Percentiles rank a stretch among this genome's conserved stretches.
Conservation (phyloP, 2,888 invertebrate genomes). For the Acronicta alni region DNA sequence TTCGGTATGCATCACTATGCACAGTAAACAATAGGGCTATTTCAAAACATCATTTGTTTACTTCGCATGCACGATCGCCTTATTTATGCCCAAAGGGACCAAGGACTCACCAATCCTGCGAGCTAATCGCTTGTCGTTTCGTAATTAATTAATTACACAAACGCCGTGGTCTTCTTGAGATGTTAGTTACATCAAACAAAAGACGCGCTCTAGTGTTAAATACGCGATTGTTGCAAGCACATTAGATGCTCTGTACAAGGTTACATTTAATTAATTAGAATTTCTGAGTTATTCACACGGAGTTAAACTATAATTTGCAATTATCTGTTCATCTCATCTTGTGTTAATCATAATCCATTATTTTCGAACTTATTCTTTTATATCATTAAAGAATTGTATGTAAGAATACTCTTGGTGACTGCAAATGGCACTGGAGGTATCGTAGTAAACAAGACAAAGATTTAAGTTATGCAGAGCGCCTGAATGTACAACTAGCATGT, state of each 20-base stretch:
- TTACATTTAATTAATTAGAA: slow-evolving; percentile 69
- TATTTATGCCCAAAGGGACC: slow-evolving; percentile 72
- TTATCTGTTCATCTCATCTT: slow-evolving; percentile 30
- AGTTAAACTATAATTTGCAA: slow-evolving; percentile 44
- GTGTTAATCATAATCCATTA: slow-evolving; percentile 18
- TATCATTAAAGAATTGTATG: background rate
- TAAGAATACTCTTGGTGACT: slow-evolving; percentile 4
- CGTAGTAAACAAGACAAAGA: slow-evolving; percentile 30
- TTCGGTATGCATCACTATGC: slow-evolving; percentile 59
- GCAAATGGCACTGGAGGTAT: slow-evolving; percentile 31
- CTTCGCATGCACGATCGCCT: slow-evolving; percentile 70
- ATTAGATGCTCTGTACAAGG: slow-evolving; percentile 64
- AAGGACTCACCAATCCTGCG: slow-evolving; percentile 61
- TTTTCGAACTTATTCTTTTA: slow-evolving; percentile 2
- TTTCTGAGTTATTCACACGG: slow-evolving; percentile 58
- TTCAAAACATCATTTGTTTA: slow-evolving; percentile 66
- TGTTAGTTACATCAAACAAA: slow-evolving; percentile 61
- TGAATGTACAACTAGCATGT: slow-evolving; percentile 51
- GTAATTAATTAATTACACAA: slow-evolving; percentile 57
- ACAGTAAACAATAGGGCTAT: slow-evolving; percentile 76
- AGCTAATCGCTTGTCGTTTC: slow-evolving; percentile 53
- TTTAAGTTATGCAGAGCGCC: slow-evolving; percentile 49
- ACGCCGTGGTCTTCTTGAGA: slow-evolving; percentile 44
- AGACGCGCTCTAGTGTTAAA: slow-evolving; percentile 61
- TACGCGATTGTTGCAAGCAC: slow-evolving; percentile 62